Base-by-base conservation (phyloP, 2,113 vertebrate genomes). In the Hippocampus guttulatus region DNA sequence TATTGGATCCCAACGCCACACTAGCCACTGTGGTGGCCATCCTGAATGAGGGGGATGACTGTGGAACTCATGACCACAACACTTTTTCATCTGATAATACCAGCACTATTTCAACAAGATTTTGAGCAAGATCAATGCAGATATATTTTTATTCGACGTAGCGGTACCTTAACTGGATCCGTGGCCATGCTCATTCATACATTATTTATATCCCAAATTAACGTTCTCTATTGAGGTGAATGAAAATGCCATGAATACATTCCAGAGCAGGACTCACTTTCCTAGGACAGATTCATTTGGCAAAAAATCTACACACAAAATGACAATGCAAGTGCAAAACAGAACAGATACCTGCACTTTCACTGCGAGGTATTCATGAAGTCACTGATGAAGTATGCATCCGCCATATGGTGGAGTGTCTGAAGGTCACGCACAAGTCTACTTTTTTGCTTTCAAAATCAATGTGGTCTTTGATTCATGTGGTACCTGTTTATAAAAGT, bases 1-100 rank as follows among this genome's bases (percentile, higher is more conserved):
- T 96, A 21, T 77, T 95, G 77, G 93, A 95, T 80, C 92, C 93
- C 63, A 89, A 85, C 14, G 88, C 87, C 69, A 94, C 92, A 20
- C 8, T 95, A 5, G 86, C 85, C 64, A 89, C 75, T 55, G 67
- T 95, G 60, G 86, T 90, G 7, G 80, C 73, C 49, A 1, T 89
- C 52, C 74, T 95, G 54, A 90, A 84, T 73, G 88, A 90, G 75
- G 71, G 6, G 54, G 67, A 21, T 47, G 65, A 77, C 2, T 52
- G 18, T 0, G 47, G 58, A 71, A 4, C 47, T 49, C 3, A 64
- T 12, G 47, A 30, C 33, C 16, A 3, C 43, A 16, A 67, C 15
- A 16, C 54, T 55, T 16, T n/a, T 55, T 51, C 23, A 21, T 61
- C 14, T 38, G 38, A 71, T 15, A 55, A 75, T 6, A 25, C 7